These are phyloP conservation scores for Papilio helenus DNA, from an alignment of 1,140 invertebrate genomes.

Conservation along the genomic window DNA sequence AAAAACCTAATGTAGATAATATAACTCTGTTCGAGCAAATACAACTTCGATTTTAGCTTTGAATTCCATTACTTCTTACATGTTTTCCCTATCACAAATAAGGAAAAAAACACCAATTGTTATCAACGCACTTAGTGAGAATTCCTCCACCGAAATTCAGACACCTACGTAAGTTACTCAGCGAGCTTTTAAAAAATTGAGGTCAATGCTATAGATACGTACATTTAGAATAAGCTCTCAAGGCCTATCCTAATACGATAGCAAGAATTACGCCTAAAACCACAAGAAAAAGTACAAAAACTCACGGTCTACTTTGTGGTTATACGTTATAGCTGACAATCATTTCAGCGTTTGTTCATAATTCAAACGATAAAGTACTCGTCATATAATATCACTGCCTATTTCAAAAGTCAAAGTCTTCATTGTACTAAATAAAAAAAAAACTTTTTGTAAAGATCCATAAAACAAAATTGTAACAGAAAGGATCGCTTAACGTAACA, in stretches of 20 bases:
- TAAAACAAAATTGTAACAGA: background rate
- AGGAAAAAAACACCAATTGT: slow-evolving; percentile 21
- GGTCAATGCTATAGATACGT: slow-evolving; percentile 13
- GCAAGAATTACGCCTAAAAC: slow-evolving; percentile 1
- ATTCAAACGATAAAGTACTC: background rate
- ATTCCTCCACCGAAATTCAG: background rate
- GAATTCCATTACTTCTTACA: slow-evolving; percentile 43
- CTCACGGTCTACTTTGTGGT: background rate
- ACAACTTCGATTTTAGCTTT: slow-evolving; percentile 49
- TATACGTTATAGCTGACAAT: too few species aligned
- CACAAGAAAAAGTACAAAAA: background rate
- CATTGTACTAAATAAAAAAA: too few species aligned
- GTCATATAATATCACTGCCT: background rate
- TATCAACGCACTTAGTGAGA: slow-evolving; percentile 11
- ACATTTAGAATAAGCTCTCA: slow-evolving; percentile 4
- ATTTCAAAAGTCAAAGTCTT: background rate
- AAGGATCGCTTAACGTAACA: too few species aligned
- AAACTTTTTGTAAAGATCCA: background rate
- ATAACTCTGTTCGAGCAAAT: background rate
- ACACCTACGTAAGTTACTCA: slow-evolving; percentile 8
- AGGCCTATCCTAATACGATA: background rate
- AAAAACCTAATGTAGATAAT: too few species aligned
- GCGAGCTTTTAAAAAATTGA: slow-evolving; percentile 26
- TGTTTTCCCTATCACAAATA: slow-evolving; percentile 30
- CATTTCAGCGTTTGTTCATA: too few species aligned